These are phyloP conservation scores for Telenomus remus DNA, from an alignment of 1,140 invertebrate species.

Conservation along the genomic window DNA sequence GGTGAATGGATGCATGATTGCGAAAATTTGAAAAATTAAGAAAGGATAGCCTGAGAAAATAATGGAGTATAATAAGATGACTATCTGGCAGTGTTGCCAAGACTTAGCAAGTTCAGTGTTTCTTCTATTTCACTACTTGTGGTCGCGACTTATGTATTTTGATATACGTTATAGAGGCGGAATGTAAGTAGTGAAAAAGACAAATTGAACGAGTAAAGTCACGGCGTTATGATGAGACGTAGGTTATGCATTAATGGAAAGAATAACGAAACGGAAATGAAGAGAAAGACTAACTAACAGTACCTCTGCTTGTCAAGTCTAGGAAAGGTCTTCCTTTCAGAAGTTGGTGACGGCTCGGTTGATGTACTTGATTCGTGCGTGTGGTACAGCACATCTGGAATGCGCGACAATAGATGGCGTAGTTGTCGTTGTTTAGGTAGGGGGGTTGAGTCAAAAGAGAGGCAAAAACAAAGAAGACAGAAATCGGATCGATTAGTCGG, in stretches of 20 bases:
- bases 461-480: conserved; percentile 27
- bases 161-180: too few relatives aligned
- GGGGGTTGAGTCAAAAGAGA: conserved; percentile 8
- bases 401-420: conserved; percentile 53
- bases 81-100: too few relatives aligned
- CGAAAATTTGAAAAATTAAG: too few relatives aligned
- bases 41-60: too few relatives aligned
- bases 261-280: not conserved
- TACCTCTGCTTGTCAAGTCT: conserved; percentile 73
- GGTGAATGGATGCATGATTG: too few relatives aligned
- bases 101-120: too few relatives aligned
- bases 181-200: too few relatives aligned
- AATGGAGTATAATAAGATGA: too few relatives aligned
- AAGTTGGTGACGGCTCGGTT: conserved; percentile 76
- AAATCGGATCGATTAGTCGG: conserved; percentile 41
- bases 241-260: not conserved
- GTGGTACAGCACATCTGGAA: conserved; percentile 74
- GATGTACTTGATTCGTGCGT: conserved; percentile 77
- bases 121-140: too few relatives aligned
- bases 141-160: too few relatives aligned
- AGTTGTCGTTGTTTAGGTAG: conserved; percentile 18
- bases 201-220: too few relatives aligned
- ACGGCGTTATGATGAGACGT: too few relatives aligned
- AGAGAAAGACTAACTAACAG: not conserved
- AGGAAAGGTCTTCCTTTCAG: conserved; percentile 75